Conservation (phyloP, 2,888 invertebrate genomes). For the Entomobrya proxima region DNA sequence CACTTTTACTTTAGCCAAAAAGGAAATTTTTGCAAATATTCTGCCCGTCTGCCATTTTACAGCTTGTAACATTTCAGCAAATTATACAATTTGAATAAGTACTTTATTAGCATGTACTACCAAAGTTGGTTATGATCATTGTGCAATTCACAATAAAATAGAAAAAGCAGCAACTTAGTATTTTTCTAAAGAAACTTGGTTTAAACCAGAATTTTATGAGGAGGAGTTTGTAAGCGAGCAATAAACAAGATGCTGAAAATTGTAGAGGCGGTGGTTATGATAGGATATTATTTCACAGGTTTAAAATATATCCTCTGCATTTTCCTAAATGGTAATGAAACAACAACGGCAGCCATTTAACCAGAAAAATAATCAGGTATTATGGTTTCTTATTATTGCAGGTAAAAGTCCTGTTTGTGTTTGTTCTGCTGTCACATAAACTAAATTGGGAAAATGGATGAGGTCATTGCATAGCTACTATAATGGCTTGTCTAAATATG, state of each 20-base stretch:
- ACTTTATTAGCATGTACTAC: slow-evolving; percentile 47
- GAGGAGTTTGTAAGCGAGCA: slow-evolving; percentile 2
- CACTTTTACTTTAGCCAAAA: too few relatives aligned
- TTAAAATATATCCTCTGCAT: slow-evolving; percentile 6
- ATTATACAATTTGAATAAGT: slow-evolving; percentile 44
- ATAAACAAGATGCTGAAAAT: neutral
- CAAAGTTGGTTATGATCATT: slow-evolving; percentile 43
- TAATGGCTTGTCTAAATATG: too few relatives aligned
- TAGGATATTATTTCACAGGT: neutral
- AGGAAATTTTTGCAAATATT: too few relatives aligned
- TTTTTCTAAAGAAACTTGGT: neutral
- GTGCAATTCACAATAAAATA: neutral
- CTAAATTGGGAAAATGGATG: slow-evolving; percentile 25
- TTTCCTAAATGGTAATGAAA: slow-evolving; percentile 11
- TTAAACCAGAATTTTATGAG: slow-evolving; percentile 9
- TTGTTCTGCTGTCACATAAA: slow-evolving; percentile 45
- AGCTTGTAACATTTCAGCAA: neutral
- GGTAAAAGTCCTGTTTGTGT: slow-evolving; percentile 33
- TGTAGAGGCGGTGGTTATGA: slow-evolving; percentile 3
- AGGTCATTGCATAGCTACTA: slow-evolving; percentile 18
- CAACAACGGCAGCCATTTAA: slow-evolving; percentile 11
- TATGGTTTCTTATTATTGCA: neutral
- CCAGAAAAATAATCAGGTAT: slow-evolving; percentile 46
- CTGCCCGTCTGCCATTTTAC: too few relatives aligned
- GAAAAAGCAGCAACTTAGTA: neutral